A percentile compares a stretch with the other conserved stretches of the same genome.
These are phyloP conservation scores for Trididemnum clinides DNA, from an alignment of 23 tunicate species.

Conservation along the genomic window DNA sequence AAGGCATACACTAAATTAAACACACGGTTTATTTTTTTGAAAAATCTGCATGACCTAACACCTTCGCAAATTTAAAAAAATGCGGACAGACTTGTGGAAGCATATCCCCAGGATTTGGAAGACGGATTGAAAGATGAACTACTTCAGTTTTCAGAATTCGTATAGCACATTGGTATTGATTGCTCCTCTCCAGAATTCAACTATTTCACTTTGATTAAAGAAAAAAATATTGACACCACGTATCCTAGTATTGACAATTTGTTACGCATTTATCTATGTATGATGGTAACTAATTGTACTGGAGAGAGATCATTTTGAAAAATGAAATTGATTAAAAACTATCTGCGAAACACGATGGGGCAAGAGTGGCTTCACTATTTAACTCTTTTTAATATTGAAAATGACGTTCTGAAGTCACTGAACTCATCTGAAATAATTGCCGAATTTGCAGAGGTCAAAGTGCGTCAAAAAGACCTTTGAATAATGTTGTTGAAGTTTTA, in stretches of 20 bases:
- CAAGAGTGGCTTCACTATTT: neutral
- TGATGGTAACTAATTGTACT: neutral
- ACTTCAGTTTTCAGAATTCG: neutral
- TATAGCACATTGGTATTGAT: neutral
- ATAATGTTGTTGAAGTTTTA: neutral
- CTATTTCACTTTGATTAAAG: neutral
- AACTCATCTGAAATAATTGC: neutral
- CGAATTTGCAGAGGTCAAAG: neutral
- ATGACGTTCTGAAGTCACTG: neutral
- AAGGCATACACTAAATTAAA: neutral
- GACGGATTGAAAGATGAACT: neutral
- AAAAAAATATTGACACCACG: neutral
- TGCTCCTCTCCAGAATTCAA: neutral
- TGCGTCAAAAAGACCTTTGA: neutral
- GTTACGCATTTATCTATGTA: neutral
- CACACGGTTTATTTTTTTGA: neutral
- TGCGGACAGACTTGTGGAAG: neutral
- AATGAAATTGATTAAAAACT: neutral
- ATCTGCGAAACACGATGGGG: neutral
- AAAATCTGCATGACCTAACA: neutral
- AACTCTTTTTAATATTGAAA: neutral
- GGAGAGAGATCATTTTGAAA: neutral
- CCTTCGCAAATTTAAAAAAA: too few relatives aligned
- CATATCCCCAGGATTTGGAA: neutral
- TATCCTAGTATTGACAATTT: neutral